Evolutionary conservation across 2,888 invertebrate species (phyloP).

Genomic region (Caenorhabditis sp.): DNA sequence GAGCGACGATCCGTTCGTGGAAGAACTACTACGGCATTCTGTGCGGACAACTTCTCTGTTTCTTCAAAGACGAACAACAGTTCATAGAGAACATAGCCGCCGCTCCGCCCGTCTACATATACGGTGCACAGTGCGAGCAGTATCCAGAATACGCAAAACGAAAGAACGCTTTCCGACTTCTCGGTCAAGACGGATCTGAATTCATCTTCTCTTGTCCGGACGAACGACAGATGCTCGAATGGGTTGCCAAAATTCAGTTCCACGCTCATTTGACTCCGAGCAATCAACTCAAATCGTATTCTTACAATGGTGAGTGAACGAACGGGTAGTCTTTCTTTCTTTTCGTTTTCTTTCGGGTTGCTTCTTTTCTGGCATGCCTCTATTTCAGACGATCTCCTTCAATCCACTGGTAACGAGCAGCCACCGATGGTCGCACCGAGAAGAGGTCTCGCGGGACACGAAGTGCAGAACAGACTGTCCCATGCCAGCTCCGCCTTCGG

Average conservation of each 20-base stretch:
- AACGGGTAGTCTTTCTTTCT: background rate
- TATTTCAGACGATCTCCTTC: slow-evolving; percentile 41
- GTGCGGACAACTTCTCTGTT: slow-evolving; percentile 95
- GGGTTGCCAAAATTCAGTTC: slow-evolving; percentile 87
- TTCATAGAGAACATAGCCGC: slow-evolving; percentile 87
- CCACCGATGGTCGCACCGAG: slow-evolving; percentile 45
- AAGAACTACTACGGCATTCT: slow-evolving; percentile 93
- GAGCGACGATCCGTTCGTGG: slow-evolving; percentile 95
- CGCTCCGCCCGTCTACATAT: slow-evolving; percentile 80
- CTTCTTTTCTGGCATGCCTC: slow-evolving; percentile 15
- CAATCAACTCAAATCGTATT: slow-evolving; percentile 69
- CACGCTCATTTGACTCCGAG: slow-evolving; percentile 90
- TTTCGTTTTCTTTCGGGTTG: background rate
- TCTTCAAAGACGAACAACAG: slow-evolving; percentile 93
- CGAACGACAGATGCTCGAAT: slow-evolving; percentile 82
- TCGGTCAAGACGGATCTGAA: slow-evolving; percentile 91
- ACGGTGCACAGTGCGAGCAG: slow-evolving; percentile 87
- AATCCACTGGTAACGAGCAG: slow-evolving; percentile 27
- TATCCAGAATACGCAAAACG: slow-evolving; percentile 96
- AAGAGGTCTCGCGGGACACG: slow-evolving; percentile 38
- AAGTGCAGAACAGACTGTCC: slow-evolving; percentile 28
- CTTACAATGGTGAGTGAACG: slow-evolving; percentile 49
- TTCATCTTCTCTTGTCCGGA: slow-evolving; percentile 89
- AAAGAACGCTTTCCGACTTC: slow-evolving; percentile 91
- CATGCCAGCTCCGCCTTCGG: slow-evolving; percentile 36